Evolutionary conservation across 2,113 vertebrate genomes (phyloP), one percentile per base, ranked within the genome.

Genomic region (Embiotoca jacksoni): DNA sequence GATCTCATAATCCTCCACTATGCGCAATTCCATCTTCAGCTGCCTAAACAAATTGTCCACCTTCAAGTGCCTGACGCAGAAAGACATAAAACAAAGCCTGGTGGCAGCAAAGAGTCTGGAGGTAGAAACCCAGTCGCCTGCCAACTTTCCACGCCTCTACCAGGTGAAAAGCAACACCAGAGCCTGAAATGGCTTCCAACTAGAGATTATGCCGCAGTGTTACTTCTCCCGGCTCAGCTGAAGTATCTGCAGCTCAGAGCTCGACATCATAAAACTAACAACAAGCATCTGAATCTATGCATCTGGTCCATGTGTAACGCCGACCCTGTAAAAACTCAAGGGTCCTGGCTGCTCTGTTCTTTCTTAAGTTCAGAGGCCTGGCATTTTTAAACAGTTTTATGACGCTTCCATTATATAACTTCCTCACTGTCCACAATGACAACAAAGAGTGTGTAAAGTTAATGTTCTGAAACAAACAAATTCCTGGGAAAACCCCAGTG

Each of bases 361-460:
- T 79, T 81, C 84, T 93, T 84, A 91, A 91, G 83, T 90, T 89
- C 69, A 84, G 56, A 91, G 88, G 85, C 52, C 89, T 88, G 88
- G 80, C 72, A 59, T 84, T 90, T 89, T 91, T 59, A 92, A 91
- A 92, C 67, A 71, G 62, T 80, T 93, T 95, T 94, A 95, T 82
- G 89, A 86, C 65, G 13, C 89, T 82, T 86, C 88, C 82, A 75
- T 93, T 82, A 92, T 92, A 94, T 94, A 93, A 94, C 91, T 69
- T 92, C 93, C 83, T 50, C 80, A 86, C 81, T 84, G 81, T 92
- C 86, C 71, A 83, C 81, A 84, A 77, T 75, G 75, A 91, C 92
- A 89, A 94, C 92, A 94, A 93, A 91, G 91, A 87, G 89, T 87
- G 93, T 89, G 90, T 93, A 91, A 95, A 95, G 92, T 93, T 93